phyloP scores from a whole-genome alignment of 2,797 vertebrate genomes.

The Gobionotothen gibberifrons region DNA sequence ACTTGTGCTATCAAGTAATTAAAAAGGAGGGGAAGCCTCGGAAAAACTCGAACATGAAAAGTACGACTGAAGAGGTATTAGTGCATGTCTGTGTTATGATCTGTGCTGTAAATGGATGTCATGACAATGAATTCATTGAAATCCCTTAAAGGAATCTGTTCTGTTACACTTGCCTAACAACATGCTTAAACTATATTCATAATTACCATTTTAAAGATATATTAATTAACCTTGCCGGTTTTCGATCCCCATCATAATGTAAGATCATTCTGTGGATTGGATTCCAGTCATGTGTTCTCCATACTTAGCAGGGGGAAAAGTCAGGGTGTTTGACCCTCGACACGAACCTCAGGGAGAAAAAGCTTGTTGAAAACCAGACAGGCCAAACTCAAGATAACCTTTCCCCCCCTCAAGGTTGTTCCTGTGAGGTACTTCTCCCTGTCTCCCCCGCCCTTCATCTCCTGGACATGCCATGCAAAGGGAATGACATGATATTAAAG shows the following conservation, averaged over 20 bases:
- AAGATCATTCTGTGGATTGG: constrained; percentile 27
- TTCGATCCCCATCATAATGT: background rate
- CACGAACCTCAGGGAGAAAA: constrained; percentile 47
- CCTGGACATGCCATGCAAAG: constrained; percentile 70
- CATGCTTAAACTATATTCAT: constrained; percentile 29
- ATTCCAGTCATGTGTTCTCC: constrained; percentile 31
- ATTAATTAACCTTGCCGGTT: constrained; percentile 31
- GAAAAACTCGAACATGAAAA: constrained; percentile 49
- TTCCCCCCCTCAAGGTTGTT: constrained; percentile 39
- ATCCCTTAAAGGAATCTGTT: constrained; percentile 10
- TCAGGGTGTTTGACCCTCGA: constrained; percentile 63
- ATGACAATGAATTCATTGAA: constrained; percentile 15
- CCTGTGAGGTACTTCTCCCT: constrained; percentile 28
- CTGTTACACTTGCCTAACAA: background rate
- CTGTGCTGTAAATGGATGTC: background rate
- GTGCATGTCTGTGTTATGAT: background rate
- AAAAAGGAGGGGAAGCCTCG: constrained; percentile 48
- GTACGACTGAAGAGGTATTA: constrained; percentile 27
- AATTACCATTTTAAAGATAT: constrained; percentile 43
- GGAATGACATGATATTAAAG: constrained; percentile 83
- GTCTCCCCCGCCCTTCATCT: constrained; percentile 46
- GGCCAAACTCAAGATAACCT: constrained; percentile 68
- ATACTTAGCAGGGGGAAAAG: constrained; percentile 29
- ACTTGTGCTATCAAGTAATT: constrained; percentile 71
- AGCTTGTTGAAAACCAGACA: constrained; percentile 59